Evolutionary conservation across 64 coral and sea anemone genomes (phyloP), one percentile per base, ranked within the genome.

Genomic region (Stichodactyla helianthus): DNA sequence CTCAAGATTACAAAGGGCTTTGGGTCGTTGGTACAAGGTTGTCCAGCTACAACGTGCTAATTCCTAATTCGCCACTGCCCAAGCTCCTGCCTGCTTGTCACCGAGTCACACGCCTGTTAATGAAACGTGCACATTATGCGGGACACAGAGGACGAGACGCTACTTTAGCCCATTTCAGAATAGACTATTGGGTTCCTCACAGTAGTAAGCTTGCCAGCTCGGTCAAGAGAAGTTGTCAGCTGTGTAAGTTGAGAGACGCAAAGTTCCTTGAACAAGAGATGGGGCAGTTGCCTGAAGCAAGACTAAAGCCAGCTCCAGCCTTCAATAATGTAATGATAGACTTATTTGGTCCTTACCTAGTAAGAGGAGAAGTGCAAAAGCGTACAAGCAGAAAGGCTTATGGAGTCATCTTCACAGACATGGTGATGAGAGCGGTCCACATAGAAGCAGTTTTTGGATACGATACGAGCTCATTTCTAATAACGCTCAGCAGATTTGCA

Each of bases 401-500:
- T 44, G 35, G 35, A 44, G 35, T 44, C 1, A 84, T 92, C 1
- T 92, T 88, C 53, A 92, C 90, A 6, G 80, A 87, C 52, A 18
- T 92, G 15, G 65, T 55, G 10, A 92, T 92, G 85, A 92, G 90
- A 87, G 90, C 85, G 52, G 83, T 91, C 10, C 70, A 85, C 1
- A 44, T 44, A 44, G 35, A 44, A 44, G 35, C 35, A 3, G 35
- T 44, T 35, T 35, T 35, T 35, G 82, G 88, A 59, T 90, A 88
- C 18, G 65, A 79, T 54, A 91, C 85, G 1, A 84, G 80, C 62
- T 82, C 52, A 16, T 92, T 88, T 55, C 86, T 92, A 25, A 83
- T 92, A 86, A 54, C 86, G 6, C 50, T 93, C 4, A 93, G 91
- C 76, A 93, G 91, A 89, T 93, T 93, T 67, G 87, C 87, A 79